Conservation (phyloP, 2,888 invertebrate genomes). For the Euproctis similis region DNA sequence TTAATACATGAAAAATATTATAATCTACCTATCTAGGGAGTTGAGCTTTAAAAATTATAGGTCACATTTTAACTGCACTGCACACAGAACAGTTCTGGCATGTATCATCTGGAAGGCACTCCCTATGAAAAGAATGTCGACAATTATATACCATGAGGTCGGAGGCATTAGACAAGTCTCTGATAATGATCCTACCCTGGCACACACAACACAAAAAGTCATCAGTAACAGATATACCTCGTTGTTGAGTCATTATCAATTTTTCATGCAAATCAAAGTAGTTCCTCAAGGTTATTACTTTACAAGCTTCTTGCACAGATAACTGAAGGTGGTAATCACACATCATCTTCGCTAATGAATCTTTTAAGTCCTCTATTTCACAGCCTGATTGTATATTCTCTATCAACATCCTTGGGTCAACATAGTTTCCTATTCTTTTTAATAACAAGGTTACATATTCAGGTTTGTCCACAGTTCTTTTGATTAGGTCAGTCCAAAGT, state of each 20-base stretch:
- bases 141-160: slow-evolving; percentile 90
- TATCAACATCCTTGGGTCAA: slow-evolving; percentile 92
- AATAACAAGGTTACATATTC: slow-evolving; percentile 78
- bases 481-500: slow-evolving; percentile 93
- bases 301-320: slow-evolving; percentile 92
- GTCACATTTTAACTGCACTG: slow-evolving; percentile 64
- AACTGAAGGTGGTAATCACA: slow-evolving; percentile 96
- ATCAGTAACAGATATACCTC: slow-evolving; percentile 84
- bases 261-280: slow-evolving; percentile 91
- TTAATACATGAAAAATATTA: slow-evolving; percentile 19
- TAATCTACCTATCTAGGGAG: slow-evolving; percentile 33
- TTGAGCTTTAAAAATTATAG: slow-evolving; percentile 35
- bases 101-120: slow-evolving; percentile 80
- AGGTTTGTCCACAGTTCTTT: slow-evolving; percentile 90
- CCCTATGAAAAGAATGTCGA: slow-evolving; percentile 91
- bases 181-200: slow-evolving; percentile 83
- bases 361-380: slow-evolving; percentile 91
- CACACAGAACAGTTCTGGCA: slow-evolving; percentile 54
- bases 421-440: slow-evolving; percentile 82
- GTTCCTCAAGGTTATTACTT: slow-evolving; percentile 91
- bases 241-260: slow-evolving; percentile 84
- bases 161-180: slow-evolving; percentile 81
- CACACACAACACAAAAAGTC: slow-evolving; percentile 88
- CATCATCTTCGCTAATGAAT: slow-evolving; percentile 95
- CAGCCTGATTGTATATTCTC: slow-evolving; percentile 88